Percentiles rank a stretch among this genome's conserved stretches.
These are phyloP conservation scores for Plutomurus gul DNA, from an alignment of 1,140 invertebrate genomes.

Conservation along the genomic window DNA sequence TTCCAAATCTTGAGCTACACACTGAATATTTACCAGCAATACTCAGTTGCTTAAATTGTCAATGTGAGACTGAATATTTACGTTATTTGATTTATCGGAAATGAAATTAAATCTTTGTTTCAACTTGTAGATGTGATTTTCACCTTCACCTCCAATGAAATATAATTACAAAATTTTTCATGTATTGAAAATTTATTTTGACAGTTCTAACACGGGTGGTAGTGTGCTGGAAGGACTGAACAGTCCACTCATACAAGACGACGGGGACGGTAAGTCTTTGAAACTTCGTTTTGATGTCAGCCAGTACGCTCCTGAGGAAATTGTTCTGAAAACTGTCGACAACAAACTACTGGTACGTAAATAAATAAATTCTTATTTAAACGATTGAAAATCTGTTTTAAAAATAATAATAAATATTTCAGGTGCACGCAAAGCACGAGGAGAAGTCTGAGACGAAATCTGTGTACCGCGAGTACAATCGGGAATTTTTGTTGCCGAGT, in stretches of 20 bases:
- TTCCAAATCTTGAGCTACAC: too few relatives aligned
- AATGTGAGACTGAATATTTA: too few relatives aligned
- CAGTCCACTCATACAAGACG: slow-evolving; percentile 89
- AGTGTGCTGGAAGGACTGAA: slow-evolving; percentile 73
- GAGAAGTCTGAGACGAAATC: slow-evolving; percentile 92
- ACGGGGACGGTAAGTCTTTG: slow-evolving; percentile 84
- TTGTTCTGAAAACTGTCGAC: slow-evolving; percentile 94
- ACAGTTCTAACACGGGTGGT: not conserved
- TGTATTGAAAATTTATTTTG: not conserved
- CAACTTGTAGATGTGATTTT: too few relatives aligned
- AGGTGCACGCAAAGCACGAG: slow-evolving; percentile 96
- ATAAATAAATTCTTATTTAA: not conserved
- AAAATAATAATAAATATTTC: too few relatives aligned
- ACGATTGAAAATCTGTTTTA: too few relatives aligned
- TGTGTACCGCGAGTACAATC: slow-evolving; percentile 93
- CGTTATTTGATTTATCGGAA: too few relatives aligned
- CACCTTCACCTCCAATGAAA: too few relatives aligned
- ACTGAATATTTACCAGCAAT: too few relatives aligned
- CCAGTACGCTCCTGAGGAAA: slow-evolving; percentile 89
- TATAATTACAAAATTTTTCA: too few relatives aligned
- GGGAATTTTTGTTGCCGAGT: slow-evolving; percentile 91
- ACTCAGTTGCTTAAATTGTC: too few relatives aligned
- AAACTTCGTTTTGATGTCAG: slow-evolving; percentile 92
- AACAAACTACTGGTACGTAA: slow-evolving; percentile 87
- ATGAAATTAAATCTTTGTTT: too few relatives aligned